Evolutionary conservation across 1,140 invertebrate species (phyloP).

Genomic region (Cepaea nemoralis): DNA sequence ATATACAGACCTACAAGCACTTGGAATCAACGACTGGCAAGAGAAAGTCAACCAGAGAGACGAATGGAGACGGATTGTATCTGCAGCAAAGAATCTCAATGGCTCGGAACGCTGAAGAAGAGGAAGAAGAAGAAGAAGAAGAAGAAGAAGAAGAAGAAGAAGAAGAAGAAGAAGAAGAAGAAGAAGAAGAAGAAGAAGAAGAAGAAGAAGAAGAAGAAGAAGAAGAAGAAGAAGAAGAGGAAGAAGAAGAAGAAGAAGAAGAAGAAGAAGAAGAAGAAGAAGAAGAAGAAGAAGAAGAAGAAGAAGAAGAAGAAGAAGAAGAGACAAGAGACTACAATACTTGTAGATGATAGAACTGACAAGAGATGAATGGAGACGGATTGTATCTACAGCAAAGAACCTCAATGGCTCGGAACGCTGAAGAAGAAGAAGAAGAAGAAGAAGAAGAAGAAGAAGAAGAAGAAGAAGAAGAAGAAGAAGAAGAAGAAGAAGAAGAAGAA

Average conservation of each 20-base stretch:
- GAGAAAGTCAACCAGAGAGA: too few species aligned
- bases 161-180: background rate
- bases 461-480: background rate
- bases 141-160: too few species aligned
- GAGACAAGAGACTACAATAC: background rate
- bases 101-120: too few species aligned
- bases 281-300: background rate
- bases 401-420: too few species aligned
- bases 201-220: background rate
- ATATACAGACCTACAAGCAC: too few species aligned
- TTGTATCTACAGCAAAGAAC: too few species aligned
- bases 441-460: background rate
- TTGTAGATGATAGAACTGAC: background rate
- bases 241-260: background rate
- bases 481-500: slow-evolving; percentile 16
- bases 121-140: too few species aligned
- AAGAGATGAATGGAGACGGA: too few species aligned
- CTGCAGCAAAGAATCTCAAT: too few species aligned
- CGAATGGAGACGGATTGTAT: too few species aligned
- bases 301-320: background rate
- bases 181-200: slow-evolving; percentile 4
- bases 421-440: background rate
- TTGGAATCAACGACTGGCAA: too few species aligned
- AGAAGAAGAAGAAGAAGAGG: slow-evolving; percentile 9
- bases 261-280: slow-evolving; percentile 1